Conservation (phyloP, 2,113 vertebrate genomes). For the Tupaia tana region DNA sequence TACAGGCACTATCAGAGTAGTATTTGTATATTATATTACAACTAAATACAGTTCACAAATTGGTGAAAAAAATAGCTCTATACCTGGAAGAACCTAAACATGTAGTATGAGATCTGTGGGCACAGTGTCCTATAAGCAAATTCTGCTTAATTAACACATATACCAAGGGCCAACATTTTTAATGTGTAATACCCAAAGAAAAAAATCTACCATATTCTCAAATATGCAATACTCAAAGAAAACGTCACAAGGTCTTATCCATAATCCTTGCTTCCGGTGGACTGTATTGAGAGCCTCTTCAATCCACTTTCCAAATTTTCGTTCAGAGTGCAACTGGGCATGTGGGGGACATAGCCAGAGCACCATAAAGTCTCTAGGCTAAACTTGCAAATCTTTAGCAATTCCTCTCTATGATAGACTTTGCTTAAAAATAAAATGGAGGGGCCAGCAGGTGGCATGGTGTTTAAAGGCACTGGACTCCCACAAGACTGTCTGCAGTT, state of each 20-base stretch:
- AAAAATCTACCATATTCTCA: neutral
- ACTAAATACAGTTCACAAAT: neutral
- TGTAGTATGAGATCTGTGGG: neutral
- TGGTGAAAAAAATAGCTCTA: neutral
- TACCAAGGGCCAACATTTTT: neutral
- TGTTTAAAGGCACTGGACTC: too few relatives aligned
- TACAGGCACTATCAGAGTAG: neutral
- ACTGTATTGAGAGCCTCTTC: neutral
- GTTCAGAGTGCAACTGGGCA: neutral
- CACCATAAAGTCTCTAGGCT: neutral
- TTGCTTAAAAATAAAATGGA: slow-evolving; percentile 6
- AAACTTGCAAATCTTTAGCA: slow-evolving; percentile 20
- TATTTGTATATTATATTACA: neutral
- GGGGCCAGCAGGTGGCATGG: too few relatives aligned
- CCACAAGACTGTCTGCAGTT: too few relatives aligned
- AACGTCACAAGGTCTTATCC: neutral
- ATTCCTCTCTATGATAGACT: neutral
- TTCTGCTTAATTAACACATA: slow-evolving; percentile 17
- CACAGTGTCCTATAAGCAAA: neutral
- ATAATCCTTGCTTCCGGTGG: neutral
- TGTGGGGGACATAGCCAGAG: neutral
- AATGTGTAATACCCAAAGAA: too few relatives aligned
- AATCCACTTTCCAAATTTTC: slow-evolving; percentile 36
- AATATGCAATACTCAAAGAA: neutral
- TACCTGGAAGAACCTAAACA: neutral